Evolutionary conservation across 2,888 invertebrate species (phyloP), one percentile per base, ranked within the genome.

Genomic region (Agrilus cyanescens): DNA sequence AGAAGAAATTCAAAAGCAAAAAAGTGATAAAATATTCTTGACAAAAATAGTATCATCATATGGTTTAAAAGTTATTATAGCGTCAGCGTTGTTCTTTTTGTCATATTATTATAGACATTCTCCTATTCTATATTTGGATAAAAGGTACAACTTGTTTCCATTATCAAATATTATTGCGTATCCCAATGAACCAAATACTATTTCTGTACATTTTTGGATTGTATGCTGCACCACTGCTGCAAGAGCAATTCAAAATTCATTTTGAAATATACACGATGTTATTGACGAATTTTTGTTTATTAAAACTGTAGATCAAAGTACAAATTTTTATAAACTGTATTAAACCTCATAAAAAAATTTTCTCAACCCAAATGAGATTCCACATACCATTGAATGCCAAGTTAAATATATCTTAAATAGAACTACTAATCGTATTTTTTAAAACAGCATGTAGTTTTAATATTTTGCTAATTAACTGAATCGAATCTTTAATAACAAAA

Each of bases 181-280:
- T 58, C 73, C 74, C 10, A 69, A 70, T 39, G 66, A 65, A 7
- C 52, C 65, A n/a, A 71, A 71, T 54, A 64, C 65, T 2, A 63
- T 74, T 33, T 73, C 74, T 1, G 68, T 71, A 41, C 73, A 72
- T 40, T 65, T 69, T 46, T 74, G 73, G 73, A 62, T 70, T 1
- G 59, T 72, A 44, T 68, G 71, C 10, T 70, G 69, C 54, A 68
- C 69, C 52, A 61, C 67, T 33, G 63, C 68, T 4, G 45, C 32
- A 18, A 32, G n/a, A 12, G 25, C 25, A 25, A 25, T 25, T 25
- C 25, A 25, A 25, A 25, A 25, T 10, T 10, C 3, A 25, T 25
- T 8, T 8, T 10, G 6, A 25, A 25, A 25, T 10, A 10, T 25
- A 10, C 10, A n/a, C n/a, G n/a, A n/a, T 25, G 4, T 25, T 25